Evolutionary conservation across 1,140 invertebrate genomes (phyloP), one percentile per base, ranked within the genome.

Genomic region (Leptinotarsa undecemlineata): DNA sequence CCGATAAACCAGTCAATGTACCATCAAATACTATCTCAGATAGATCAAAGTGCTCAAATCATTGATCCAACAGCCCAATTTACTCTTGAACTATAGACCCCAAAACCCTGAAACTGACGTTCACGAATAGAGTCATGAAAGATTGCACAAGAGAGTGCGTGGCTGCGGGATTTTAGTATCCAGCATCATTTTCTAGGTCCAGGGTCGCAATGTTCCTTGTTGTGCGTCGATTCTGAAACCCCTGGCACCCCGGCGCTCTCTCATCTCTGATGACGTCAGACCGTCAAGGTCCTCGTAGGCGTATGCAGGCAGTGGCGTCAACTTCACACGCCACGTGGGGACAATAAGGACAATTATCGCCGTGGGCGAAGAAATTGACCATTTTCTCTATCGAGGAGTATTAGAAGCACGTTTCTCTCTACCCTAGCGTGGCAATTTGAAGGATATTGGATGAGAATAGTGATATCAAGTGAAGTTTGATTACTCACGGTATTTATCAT

Each of bases 141-240:
- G 51, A 57, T 57, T 57, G n/a, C 51, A 19, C 51, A 19, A 67
- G 42, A 26, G 64, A 67, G 64, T 42, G n/a, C 20, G 15, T 23
- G 19, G 8, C 81, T 82, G 83, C 80, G 81, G 81, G 79, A 83
- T 83, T 85, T 82, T 33, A 6, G 20, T 67, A 11, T 57, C 51
- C 51, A 57, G 51, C 51, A 57, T 15, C 51, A 19, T 57, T 57
- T 57, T 42, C 11, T 15, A 4, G 76, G 76, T 75, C 74, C 73
- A 77, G 73, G 71, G 68, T 68, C 71, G 74, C 47, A 61, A 13
- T 66, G 57, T 62, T 75, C 71, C 70, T 68, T 73, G 70, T 75
- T 75, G 76, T 77, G 73, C 66, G 76, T 75, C 64, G 75, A 70
- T 74, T 42, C 48, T 48, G 63, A 63, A 19, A 57, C 51, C 51